These are phyloP conservation scores for Drosophila miranda DNA, from an alignment of 1,140 invertebrate genomes.

Conservation along the genomic window DNA sequence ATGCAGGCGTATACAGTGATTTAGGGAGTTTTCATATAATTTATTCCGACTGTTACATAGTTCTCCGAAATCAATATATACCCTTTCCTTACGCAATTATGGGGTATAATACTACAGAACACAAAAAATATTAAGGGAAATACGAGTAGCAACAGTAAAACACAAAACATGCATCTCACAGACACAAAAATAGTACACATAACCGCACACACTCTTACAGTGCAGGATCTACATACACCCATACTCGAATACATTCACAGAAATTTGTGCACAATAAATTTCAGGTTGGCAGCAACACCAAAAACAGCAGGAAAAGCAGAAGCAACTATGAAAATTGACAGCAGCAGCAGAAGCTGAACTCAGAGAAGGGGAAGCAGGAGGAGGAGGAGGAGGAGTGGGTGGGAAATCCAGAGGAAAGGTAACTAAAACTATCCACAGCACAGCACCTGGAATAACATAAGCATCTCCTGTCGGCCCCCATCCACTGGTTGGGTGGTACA, in stretches of 20 bases:
- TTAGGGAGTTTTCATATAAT: too few species aligned
- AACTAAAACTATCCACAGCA: conserved; percentile 61
- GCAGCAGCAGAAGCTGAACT: conserved; percentile 12
- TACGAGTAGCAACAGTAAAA: conserved; percentile 28
- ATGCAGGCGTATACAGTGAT: too few species aligned
- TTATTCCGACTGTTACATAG: too few species aligned
- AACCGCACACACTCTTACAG: background rate
- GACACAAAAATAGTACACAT: conserved; percentile 2
- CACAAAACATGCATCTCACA: conserved; percentile 45
- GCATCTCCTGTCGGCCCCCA: background rate
- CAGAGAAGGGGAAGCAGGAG: background rate
- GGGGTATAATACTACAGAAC: conserved; percentile 6
- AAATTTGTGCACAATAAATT: conserved; percentile 71
- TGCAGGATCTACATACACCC: too few species aligned
- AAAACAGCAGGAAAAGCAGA: conserved; percentile 13
- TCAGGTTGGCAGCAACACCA: conserved; percentile 43
- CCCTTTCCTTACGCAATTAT: too few species aligned
- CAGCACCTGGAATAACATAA: conserved; percentile 73
- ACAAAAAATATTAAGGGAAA: conserved; percentile 22
- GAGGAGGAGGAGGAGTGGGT: background rate
- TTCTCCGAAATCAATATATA: too few species aligned
- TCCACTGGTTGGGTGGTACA: background rate
- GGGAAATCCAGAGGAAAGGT: conserved; percentile 13
- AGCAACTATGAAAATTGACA: conserved; percentile 62
- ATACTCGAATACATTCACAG: background rate